Evolutionary conservation across 2,797 vertebrate species (phyloP).

Genomic region (Pangasius mekongensis): DNA sequence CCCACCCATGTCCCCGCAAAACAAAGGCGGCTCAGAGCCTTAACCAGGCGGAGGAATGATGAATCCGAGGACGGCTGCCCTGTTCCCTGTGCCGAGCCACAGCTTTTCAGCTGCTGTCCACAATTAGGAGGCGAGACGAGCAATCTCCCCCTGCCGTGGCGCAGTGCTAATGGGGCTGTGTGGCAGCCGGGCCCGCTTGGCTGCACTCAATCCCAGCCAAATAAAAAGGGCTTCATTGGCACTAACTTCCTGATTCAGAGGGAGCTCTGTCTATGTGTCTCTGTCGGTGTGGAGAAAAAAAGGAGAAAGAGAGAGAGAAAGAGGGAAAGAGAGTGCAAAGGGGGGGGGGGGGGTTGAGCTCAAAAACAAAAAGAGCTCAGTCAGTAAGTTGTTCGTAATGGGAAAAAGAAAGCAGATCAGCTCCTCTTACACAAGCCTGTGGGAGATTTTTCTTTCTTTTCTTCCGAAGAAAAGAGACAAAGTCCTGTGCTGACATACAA

Average conservation of each 20-base stretch:
- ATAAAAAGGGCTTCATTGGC: slow-evolving; percentile 85
- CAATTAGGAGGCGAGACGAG: slow-evolving; percentile 84
- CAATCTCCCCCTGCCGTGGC: slow-evolving; percentile 79
- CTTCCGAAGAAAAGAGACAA: neutral
- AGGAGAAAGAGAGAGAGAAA: slow-evolving; percentile 24
- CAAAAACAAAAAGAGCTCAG: slow-evolving; percentile 58
- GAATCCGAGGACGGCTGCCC: slow-evolving; percentile 55
- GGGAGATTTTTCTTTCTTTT: slow-evolving; percentile 61
- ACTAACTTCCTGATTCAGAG: slow-evolving; percentile 77
- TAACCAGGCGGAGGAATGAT: slow-evolving; percentile 57
- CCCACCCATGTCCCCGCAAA: slow-evolving; percentile 58
- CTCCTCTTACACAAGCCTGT: slow-evolving; percentile 65
- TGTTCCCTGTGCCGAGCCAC: slow-evolving; percentile 47
- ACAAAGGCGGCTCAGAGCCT: slow-evolving; percentile 62
- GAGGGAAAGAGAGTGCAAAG: slow-evolving; percentile 35
- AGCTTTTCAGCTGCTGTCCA: slow-evolving; percentile 77
- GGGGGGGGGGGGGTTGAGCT: slow-evolving; percentile 28
- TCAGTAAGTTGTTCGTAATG: slow-evolving; percentile 71
- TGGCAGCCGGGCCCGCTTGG: slow-evolving; percentile 73
- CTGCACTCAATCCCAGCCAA: slow-evolving; percentile 68
- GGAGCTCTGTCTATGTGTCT: slow-evolving; percentile 68
- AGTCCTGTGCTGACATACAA: neutral
- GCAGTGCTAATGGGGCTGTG: slow-evolving; percentile 59
- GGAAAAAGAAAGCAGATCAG: slow-evolving; percentile 75
- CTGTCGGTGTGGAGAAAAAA: slow-evolving; percentile 48